Evolutionary conservation across 2,888 invertebrate species (phyloP), one percentile per base, ranked within the genome.

Genomic region (Amiota communis): DNA sequence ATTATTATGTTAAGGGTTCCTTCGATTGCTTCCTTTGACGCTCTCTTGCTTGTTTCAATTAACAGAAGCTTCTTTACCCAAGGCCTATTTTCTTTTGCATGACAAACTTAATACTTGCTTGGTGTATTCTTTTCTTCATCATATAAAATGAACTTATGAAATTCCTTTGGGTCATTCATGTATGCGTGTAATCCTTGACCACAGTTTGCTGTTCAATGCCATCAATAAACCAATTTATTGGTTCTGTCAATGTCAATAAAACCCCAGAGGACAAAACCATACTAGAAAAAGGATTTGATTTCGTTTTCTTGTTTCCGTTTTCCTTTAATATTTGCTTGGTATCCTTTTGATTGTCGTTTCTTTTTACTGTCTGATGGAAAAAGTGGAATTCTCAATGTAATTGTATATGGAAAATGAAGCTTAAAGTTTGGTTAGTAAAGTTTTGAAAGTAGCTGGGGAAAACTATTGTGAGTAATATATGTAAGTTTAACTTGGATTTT

Each of bases 91-190:
- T 10, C 53, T 12, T n/a, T 53, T 53, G n/a, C 12, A 12, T 53
- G n/a, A 53, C 8, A 4, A 12, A 6, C 8, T 36, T 36, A 53
- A 12, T 12, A 53, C 8, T 53, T 53, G 53, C 53, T n/a, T 53
- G 12, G 53, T n/a, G 53, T 53, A 53, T 53, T n/a, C n/a, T 53
- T 53, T 53, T 53, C 13, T 8, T 53, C 53, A n/a, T 53, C 13
- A n/a, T n/a, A 53, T 53, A 8, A 17, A 20, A 36, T 53, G 23
- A 11, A 53, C 17, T 53, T 68, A 51, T 23, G 67, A 51, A 68
- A 68, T 68, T 68, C 51, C 51, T 53, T 68, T 49, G 67, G 51
- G 67, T 13, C 51, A 68, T 53, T 47, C 51, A 53, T 23, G 51
- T 47, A 51, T 68, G n/a, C 23, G 67, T 23, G 51, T 47, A 51